A percentile compares a stretch with the other conserved stretches of the same genome.
Conservation (phyloP, 2,888 invertebrate species). For the Heliconius hortense region DNA sequence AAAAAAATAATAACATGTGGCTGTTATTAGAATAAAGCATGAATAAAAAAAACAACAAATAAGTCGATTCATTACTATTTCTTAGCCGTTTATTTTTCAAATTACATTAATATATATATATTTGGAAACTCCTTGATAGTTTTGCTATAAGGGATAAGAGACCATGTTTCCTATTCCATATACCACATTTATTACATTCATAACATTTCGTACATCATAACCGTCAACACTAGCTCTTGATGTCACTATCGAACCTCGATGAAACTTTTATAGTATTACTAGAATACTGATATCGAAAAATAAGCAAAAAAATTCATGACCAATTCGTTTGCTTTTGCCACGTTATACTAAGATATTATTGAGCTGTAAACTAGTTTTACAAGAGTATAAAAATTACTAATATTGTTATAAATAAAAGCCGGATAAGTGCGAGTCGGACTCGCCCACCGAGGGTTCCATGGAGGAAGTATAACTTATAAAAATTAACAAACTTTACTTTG, state of each 20-base stretch:
- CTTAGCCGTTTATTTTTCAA: no score
- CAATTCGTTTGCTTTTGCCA: background rate
- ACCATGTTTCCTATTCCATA: background rate
- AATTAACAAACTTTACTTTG: no score
- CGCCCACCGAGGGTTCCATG: no score
- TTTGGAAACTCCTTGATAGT: background rate
- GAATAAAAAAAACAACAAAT: no score
- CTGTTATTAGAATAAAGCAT: no score
- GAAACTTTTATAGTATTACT: constrained; percentile 13
- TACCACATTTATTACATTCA: constrained; percentile 12
- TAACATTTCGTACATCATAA: constrained; percentile 13
- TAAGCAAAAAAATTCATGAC: constrained; percentile 5
- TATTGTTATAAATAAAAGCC: background rate
- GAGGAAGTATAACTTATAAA: no score
- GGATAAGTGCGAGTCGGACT: no score
- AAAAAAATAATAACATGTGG: no score
- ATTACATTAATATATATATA: no score
- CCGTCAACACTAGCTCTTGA: constrained; percentile 13
- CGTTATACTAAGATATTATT: background rate
- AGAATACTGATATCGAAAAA: constrained; percentile 6
- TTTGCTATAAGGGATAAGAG: background rate
- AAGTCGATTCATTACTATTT: no score
- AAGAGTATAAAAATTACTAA: background rate
- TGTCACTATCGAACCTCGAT: constrained; percentile 8
- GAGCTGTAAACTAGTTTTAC: background rate